Base-by-base conservation (phyloP, 1,140 invertebrate species). In the Prorops nasuta region DNA sequence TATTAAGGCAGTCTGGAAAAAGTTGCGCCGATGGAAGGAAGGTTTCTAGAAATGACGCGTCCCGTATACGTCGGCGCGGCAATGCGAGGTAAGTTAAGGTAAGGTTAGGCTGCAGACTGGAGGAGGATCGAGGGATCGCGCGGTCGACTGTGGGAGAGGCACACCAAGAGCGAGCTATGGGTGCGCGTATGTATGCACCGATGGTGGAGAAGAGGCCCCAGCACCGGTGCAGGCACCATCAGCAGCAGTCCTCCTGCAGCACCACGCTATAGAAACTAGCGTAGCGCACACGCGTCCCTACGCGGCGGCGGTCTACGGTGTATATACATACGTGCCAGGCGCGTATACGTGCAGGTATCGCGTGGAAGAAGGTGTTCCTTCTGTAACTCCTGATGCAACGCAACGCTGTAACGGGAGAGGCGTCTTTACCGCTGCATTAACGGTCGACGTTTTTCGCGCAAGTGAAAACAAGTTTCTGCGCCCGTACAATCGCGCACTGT, bases 341-440 rank as follows among this genome's bases (percentile, higher is more conserved):
- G 48, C 46, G 53, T 41, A 44, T 31, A 50, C 41, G 47, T 44
- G 51, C 34, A 44, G 51, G 45, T 43, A 24, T 21, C 54, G 31
- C 34, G 49, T 49, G 38, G 18, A 20, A 49, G 43, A 56, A 63
- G 55, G 64, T 64, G 55, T 62, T 66, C 54, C 61, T 57, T 51
- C 44, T 44, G 47, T 59, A 58, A 49, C 47, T 49, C 54, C 47
- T 49, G 56, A 44, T 54, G 57, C 44, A 31, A 59, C 52, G 57
- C 60, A 70, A 69, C 60, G 51, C 63, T 67, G 62, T 76, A 77
- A 76, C 74, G 75, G 74, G 72, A 76, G 75, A 76, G 66, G 69
- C 67, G 72, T 77, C 74, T 77, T 76, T 77, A 76, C 75, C 75
- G 75, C 75, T 77, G 76, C 71, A 75, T 77, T 76, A 76, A 78